Base-by-base conservation (phyloP, 2,113 vertebrate species). In the Cephalopterus ornatus region DNA sequence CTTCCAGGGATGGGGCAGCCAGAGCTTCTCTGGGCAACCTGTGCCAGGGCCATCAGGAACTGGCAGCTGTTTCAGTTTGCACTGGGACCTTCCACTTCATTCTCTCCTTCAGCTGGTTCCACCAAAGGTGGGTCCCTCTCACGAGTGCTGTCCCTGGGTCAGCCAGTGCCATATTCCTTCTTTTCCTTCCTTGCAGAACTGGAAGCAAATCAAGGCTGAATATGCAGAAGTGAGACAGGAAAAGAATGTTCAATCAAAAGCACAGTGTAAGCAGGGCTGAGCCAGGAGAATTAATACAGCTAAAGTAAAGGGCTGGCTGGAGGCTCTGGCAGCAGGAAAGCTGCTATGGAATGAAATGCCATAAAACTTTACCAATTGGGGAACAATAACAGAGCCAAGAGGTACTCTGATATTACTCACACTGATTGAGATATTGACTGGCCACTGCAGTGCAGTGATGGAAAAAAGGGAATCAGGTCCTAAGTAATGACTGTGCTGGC, bases 281-380 rank as follows among this genome's bases (percentile, higher is more conserved):
- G 80, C 74, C 72, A 20, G 71, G 75, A 88, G 89, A 88, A 94
- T 94, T 86, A 88, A 96, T 94, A 73, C 30, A 66, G 88, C 90
- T 95, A 71, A 96, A 96, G 96, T 87, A 85, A 50, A 84, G 78
- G 46, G 68, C 44, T 97, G 97, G 97, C 92, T 58, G 8, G 15
- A 47, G 74, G 80, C 71, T 89, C 71, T 89, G 94, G 96, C 89
- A 76, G 85, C 82, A 4, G 74, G 66, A 77, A 88, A 55, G 71
- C 33, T 9, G 61, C 85, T 56, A 1, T 14, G 65, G 65, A 55
- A 73, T 44, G 63, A 81, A 89, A 83, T 44, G 89, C 94, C 88
- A 90, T 21, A 74, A 93, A 79, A 12, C 92, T 35, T 11, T 21
- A 50, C 41, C 14, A 19, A 77, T 27, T 0, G 7, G 58, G 84